Evolutionary conservation across 1,140 invertebrate species (phyloP).

Genomic region (Probaryconus sp.): DNA sequence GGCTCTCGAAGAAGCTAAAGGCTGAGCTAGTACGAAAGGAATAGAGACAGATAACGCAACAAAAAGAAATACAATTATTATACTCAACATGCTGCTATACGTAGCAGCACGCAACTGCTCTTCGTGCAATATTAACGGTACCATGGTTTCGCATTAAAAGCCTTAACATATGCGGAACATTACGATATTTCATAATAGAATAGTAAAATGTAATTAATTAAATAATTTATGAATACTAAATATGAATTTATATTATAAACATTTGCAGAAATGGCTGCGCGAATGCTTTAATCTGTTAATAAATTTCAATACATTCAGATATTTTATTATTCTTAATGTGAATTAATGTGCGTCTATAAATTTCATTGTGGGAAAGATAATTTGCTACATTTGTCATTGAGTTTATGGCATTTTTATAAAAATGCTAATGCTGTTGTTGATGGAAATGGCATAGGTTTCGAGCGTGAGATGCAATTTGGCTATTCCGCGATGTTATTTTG

Average conservation of each 20-base stretch:
- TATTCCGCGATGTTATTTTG: conserved; percentile 14
- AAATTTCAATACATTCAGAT: no score
- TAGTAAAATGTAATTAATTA: not conserved
- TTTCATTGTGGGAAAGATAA: conserved; percentile 5
- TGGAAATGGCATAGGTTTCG: conserved; percentile 8
- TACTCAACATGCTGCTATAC: conserved; percentile 23
- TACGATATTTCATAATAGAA: no score
- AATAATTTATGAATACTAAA: not conserved
- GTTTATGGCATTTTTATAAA: conserved; percentile 10
- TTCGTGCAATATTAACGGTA: conserved; percentile 22
- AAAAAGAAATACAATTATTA: conserved; percentile 32
- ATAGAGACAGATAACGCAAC: conserved; percentile 7
- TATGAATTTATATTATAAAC: not conserved
- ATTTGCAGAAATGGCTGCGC: no score
- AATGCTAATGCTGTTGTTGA: conserved; percentile 14
- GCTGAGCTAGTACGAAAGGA: conserved; percentile 7
- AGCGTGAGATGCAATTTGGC: conserved; percentile 8
- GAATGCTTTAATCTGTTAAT: no score
- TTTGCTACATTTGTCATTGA: conserved; percentile 4
- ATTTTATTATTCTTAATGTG: no score
- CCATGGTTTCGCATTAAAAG: not conserved
- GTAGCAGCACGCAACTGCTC: conserved; percentile 7
- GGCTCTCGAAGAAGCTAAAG: conserved; percentile 21
- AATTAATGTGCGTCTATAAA: not conserved
- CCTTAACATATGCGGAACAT: no score